These are phyloP conservation scores for Drosophila prosaltans DNA, from an alignment of 1,140 invertebrate species.

Conservation along the genomic window DNA sequence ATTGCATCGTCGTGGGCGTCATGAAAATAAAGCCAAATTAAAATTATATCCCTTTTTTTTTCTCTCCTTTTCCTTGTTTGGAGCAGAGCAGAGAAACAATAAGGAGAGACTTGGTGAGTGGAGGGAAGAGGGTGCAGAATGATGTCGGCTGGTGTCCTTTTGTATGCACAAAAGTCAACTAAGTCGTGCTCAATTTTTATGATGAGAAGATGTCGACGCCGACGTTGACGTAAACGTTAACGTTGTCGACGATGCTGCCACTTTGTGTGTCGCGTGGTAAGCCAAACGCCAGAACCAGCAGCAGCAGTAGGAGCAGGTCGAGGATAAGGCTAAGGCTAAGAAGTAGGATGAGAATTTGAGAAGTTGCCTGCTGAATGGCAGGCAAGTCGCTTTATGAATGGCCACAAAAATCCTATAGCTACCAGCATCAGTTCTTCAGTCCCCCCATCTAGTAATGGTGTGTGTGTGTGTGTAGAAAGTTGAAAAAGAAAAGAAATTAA, in stretches of 20 bases:
- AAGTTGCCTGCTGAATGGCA: conserved; percentile 34
- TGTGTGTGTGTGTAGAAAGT: conserved; percentile 29
- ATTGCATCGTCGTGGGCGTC: conserved; percentile 61
- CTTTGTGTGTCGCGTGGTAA: conserved; percentile 58
- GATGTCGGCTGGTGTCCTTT: conserved; percentile 46
- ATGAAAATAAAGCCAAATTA: conserved; percentile 81
- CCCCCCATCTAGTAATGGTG: no score
- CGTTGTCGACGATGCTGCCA: conserved; percentile 35
- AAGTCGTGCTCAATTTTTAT: conserved; percentile 80
- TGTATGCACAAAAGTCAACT: conserved; percentile 79
- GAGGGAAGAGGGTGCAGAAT: conserved; percentile 16
- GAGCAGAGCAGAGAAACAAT: not conserved
- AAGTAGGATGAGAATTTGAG: conserved; percentile 1
- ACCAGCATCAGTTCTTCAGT: conserved; percentile 7
- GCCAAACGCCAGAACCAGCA: conserved; percentile 41
- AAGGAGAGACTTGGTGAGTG: not conserved
- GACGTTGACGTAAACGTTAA: not conserved
- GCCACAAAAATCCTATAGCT: conserved; percentile 44
- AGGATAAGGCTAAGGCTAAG: conserved; percentile 28
- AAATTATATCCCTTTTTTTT: conserved; percentile 70
- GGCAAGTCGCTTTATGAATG: conserved; percentile 68
- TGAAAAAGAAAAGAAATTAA: conserved; percentile 77
- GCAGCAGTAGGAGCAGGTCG: conserved; percentile 2
- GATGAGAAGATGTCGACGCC: conserved; percentile 57
- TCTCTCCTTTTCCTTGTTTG: conserved; percentile 17